These are phyloP conservation scores for Dynastes maya DNA, from an alignment of 2,888 invertebrate species.

Conservation along the genomic window DNA sequence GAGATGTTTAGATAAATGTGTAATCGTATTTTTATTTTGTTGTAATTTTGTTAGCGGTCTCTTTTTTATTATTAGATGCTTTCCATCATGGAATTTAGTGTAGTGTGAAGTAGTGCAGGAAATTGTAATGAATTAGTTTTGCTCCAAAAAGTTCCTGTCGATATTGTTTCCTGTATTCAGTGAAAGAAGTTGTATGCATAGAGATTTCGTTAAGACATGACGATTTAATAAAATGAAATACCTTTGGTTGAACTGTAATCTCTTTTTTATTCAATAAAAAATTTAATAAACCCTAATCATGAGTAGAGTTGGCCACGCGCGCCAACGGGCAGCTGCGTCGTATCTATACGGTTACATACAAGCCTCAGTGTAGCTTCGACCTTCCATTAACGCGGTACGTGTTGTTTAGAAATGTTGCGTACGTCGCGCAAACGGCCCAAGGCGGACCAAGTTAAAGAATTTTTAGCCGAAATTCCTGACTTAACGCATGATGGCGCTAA, in stretches of 20 bases:
- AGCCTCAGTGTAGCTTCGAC: too few relatives aligned
- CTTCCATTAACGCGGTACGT: too few relatives aligned
- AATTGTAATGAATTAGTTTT: constrained; percentile 39
- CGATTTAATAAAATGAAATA: not conserved
- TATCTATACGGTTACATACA: too few relatives aligned
- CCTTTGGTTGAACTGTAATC: not conserved
- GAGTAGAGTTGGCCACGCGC: too few relatives aligned
- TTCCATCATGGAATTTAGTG: constrained; percentile 3
- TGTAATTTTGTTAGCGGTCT: not conserved
- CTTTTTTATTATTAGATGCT: constrained; percentile 2
- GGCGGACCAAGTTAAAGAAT: too few relatives aligned
- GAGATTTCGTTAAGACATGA: not conserved
- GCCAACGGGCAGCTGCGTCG: too few relatives aligned
- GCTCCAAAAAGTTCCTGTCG: constrained; percentile 30
- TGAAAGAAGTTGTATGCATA: not conserved
- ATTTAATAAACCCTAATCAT: not conserved
- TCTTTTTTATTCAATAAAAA: not conserved
- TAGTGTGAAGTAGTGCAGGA: constrained; percentile 40
- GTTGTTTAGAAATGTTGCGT: too few relatives aligned
- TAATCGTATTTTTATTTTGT: not conserved
- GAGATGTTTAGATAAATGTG: not conserved
- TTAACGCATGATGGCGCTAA: too few relatives aligned
- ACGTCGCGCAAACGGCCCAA: too few relatives aligned
- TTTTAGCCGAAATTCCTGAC: too few relatives aligned
- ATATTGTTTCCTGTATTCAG: constrained; percentile 25